These are phyloP conservation scores for Timema cristinae DNA, from an alignment of 2,888 invertebrate species.

Conservation along the genomic window DNA sequence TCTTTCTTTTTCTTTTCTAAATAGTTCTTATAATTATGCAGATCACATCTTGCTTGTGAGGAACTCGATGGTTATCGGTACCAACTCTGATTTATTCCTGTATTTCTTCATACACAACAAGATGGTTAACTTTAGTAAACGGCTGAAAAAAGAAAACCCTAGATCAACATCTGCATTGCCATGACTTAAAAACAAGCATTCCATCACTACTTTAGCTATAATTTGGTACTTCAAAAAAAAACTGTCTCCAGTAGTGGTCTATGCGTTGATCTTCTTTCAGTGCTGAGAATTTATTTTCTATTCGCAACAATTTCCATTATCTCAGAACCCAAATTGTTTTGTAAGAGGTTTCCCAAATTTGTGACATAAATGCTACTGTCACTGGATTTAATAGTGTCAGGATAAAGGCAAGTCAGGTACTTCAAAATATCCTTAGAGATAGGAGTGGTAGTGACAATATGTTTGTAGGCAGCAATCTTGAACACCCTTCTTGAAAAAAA, in stretches of 20 bases:
- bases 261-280: slow-evolving; percentile 4
- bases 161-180: neutral
- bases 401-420: no score
- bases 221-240: neutral
- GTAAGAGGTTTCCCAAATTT: neutral
- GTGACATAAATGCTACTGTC: neutral
- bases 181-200: neutral
- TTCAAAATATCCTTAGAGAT: no score
- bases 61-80: neutral
- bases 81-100: neutral
- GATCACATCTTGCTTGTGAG: neutral
- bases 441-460: no score
- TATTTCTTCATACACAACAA: neutral
- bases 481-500: neutral
- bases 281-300: neutral
- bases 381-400: neutral
- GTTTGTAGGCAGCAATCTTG: no score
- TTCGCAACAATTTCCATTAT: neutral
- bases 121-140: neutral
- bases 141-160: neutral
- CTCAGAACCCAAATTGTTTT: neutral
- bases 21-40: neutral
- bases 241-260: slow-evolving; percentile 1
- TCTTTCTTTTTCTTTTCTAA: neutral
- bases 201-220: neutral